These are phyloP conservation scores for Otolemur crassicaudatus DNA, from an alignment of 2,797 vertebrate species.

Conservation along the genomic window DNA sequence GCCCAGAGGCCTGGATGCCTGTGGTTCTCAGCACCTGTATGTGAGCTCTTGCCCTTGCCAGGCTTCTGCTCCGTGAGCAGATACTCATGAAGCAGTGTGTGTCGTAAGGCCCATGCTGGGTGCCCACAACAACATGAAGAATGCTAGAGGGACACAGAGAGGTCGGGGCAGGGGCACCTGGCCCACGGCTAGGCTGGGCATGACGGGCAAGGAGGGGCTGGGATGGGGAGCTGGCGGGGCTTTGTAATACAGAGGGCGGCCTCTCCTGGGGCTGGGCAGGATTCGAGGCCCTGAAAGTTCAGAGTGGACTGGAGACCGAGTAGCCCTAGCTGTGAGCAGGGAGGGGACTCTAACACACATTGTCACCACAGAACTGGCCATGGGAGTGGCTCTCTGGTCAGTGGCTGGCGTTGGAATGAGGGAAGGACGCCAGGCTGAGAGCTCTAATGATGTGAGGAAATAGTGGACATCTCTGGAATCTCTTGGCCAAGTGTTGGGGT, in stretches of 20 bases:
- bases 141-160: background rate
- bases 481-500: background rate
- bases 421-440: background rate
- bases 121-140: background rate
- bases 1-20: background rate
- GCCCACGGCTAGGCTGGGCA: background rate
- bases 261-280: too few relatives aligned
- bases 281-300: background rate
- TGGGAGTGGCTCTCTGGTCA: background rate
- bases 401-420: background rate
- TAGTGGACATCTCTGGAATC: background rate
- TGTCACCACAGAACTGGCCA: fast-evolving
- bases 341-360: background rate
- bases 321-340: background rate
- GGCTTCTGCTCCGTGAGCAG: background rate
- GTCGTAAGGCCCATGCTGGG: too few relatives aligned
- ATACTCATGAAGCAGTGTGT: background rate
- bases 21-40: background rate
- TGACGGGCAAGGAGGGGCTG: background rate
- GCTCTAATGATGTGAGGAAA: fast-evolving
- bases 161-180: background rate
- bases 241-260: background rate
- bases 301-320: background rate
- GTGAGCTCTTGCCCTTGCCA: too few relatives aligned
- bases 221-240: fast-evolving